Evolutionary conservation across 2,888 invertebrate species (phyloP).

Genomic region (Ligdia adustata): DNA sequence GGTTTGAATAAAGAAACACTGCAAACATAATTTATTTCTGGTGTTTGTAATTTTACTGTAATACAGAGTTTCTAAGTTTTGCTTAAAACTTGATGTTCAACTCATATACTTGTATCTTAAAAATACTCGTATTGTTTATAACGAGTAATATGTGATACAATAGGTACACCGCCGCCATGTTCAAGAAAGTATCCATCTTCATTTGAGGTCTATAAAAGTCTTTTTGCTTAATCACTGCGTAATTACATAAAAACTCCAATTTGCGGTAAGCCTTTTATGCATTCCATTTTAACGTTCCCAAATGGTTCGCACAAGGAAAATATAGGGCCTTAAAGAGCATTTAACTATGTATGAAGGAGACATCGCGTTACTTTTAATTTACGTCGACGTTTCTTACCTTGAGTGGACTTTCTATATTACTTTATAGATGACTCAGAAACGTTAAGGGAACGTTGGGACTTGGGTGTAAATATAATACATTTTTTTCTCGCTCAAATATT

Average conservation of each 20-base stretch:
- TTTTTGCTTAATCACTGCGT: constrained; percentile 64
- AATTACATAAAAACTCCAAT: constrained; percentile 73
- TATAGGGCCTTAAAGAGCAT: constrained; percentile 74
- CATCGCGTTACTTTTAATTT: constrained; percentile 79
- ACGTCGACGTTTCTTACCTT: constrained; percentile 64
- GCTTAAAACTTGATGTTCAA: background rate
- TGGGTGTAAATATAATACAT: constrained; percentile 26
- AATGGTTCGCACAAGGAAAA: constrained; percentile 69
- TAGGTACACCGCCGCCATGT: constrained; percentile 9
- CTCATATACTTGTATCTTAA: too few species aligned
- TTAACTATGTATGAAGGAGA: constrained; percentile 81
- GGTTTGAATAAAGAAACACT: constrained; percentile 22
- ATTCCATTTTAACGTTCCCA: constrained; percentile 71
- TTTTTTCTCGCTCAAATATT: constrained; percentile 21
- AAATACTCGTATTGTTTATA: too few species aligned
- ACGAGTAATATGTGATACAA: too few species aligned
- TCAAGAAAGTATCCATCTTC: constrained; percentile 41
- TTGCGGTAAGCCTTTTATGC: constrained; percentile 70
- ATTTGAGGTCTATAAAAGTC: constrained; percentile 49
- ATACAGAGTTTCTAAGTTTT: background rate
- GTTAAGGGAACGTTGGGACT: constrained; percentile 42
- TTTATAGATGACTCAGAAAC: constrained; percentile 58
- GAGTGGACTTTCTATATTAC: constrained; percentile 61
- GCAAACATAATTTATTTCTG: constrained; percentile 6
- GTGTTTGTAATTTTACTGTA: background rate